These are phyloP conservation scores for Sapayoa aenigma DNA, from an alignment of 2,113 vertebrate genomes.

Conservation along the genomic window DNA sequence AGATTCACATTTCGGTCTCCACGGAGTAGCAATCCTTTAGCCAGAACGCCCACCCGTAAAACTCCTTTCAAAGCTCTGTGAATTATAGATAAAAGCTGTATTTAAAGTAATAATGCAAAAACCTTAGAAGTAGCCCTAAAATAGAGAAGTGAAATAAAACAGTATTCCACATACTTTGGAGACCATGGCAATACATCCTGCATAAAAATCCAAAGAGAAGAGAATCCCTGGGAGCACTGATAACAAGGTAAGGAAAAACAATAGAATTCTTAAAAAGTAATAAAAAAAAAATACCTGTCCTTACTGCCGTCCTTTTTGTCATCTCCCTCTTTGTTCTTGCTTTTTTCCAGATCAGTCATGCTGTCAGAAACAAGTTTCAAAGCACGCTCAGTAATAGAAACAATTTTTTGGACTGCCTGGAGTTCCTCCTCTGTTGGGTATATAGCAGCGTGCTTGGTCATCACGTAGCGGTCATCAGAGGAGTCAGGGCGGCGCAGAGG, in stretches of 20 bases:
- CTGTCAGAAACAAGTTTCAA: conserved; percentile 96
- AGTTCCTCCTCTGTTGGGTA: conserved; percentile 97
- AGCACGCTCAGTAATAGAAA: conserved; percentile 96
- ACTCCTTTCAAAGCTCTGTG: conserved; percentile 93
- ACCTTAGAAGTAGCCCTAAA: background rate
- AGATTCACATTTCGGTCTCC: conserved; percentile 94
- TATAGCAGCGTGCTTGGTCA: conserved; percentile 96
- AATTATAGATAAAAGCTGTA: background rate
- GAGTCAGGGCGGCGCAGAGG: conserved; percentile 95
- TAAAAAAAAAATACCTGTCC: conserved; percentile 76
- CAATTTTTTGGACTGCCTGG: conserved; percentile 97
- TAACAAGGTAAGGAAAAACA: background rate
- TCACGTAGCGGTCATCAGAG: conserved; percentile 95
- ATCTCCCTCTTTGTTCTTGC: conserved; percentile 84
- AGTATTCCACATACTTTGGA: background rate
- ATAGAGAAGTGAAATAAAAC: background rate
- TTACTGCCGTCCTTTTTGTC: conserved; percentile 89
- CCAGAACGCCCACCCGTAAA: conserved; percentile 93
- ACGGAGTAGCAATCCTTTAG: conserved; percentile 93
- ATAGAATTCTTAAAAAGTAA: background rate
- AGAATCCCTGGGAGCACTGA: background rate
- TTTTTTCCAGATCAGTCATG: conserved; percentile 90
- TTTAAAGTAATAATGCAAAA: background rate
- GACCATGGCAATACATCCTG: background rate
- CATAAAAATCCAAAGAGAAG: background rate